Base-by-base conservation (phyloP, 2,113 vertebrate species). In the Nibea albiflora region DNA sequence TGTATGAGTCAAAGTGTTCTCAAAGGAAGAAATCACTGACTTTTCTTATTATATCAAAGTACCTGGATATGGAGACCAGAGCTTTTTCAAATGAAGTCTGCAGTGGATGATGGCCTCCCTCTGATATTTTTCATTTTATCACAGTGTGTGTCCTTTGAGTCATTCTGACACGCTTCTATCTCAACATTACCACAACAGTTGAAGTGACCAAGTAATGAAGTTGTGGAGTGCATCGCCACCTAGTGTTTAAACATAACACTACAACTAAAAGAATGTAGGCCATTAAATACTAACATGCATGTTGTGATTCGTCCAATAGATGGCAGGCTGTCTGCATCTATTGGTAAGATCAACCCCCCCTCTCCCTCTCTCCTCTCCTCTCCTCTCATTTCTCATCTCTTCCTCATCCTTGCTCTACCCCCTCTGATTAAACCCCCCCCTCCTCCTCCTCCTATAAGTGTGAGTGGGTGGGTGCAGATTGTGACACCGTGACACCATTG, bases 241-340 rank as follows among this genome's bases (percentile, higher is more conserved):
- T 63, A 57, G 76, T 93, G 90, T 58, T 80, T 58, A 0, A 75
- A 86, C 62, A 44, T 7, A 67, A 49, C 1, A 46, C 26, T 80
- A 69, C 82, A 78, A 24, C 24, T 39, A 8, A 39, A 39, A 64
- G 83, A 76, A 83, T 35, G 2, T 39, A 15, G 15, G 1, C 17
- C 2, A 11, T 56, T 56, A 2, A 42, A 26, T n/a, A 26, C 53
- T 14, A 20, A 53, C 26, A 5, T 83, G 67, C 66, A 78, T 4
- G 7, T 60, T 47, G 17, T 16, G 6, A 49, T 64, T 70, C 56
- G 22, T 54, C 89, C 92, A 74, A 61, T 82, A 92, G 93, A 85
- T 90, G 93, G 90, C 90, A 90, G 58, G 26, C 79, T 91, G 53
- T 80, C 70, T 87, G 58, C 80, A 87, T 82, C 54, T 69, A 26